phyloP scores from a whole-genome alignment of 2,113 vertebrate species.

The Neoarius graeffei region DNA sequence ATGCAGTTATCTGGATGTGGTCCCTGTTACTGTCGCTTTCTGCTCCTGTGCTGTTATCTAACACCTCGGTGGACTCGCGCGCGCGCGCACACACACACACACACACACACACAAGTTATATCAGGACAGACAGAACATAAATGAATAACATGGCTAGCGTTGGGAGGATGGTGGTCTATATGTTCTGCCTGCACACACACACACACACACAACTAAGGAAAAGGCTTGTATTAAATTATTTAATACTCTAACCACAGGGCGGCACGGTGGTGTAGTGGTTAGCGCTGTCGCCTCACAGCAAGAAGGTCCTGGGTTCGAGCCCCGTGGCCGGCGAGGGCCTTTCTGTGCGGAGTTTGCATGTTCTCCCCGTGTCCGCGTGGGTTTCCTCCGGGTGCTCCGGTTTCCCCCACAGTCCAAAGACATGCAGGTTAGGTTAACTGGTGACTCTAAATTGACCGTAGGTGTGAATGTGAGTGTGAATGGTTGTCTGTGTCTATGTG shows the following conservation, averaged over 20 bases:
- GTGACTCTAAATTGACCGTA: too few relatives aligned
- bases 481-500: too few relatives aligned
- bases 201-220: neutral
- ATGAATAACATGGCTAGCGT: neutral
- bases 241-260: neutral
- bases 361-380: too few relatives aligned
- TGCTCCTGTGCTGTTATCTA: conserved; percentile 56
- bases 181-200: neutral
- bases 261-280: too few relatives aligned
- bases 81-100: conserved; percentile 11
- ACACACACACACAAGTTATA: neutral
- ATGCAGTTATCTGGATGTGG: conserved; percentile 40
- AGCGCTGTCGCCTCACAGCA: too few relatives aligned
- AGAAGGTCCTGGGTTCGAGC: too few relatives aligned
- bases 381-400: too few relatives aligned
- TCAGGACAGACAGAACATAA: neutral
- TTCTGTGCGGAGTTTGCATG: too few relatives aligned
- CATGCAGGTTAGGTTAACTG: too few relatives aligned
- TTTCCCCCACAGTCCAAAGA: too few relatives aligned
- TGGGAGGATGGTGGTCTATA: neutral
- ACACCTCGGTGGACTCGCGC: conserved; percentile 38
- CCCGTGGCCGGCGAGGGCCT: too few relatives aligned
- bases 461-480: too few relatives aligned
- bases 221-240: neutral
- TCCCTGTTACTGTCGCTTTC: conserved; percentile 32